Evolutionary conservation across 2,113 vertebrate species (phyloP), one percentile per base, ranked within the genome.

Genomic region (Myodes glareolus): DNA sequence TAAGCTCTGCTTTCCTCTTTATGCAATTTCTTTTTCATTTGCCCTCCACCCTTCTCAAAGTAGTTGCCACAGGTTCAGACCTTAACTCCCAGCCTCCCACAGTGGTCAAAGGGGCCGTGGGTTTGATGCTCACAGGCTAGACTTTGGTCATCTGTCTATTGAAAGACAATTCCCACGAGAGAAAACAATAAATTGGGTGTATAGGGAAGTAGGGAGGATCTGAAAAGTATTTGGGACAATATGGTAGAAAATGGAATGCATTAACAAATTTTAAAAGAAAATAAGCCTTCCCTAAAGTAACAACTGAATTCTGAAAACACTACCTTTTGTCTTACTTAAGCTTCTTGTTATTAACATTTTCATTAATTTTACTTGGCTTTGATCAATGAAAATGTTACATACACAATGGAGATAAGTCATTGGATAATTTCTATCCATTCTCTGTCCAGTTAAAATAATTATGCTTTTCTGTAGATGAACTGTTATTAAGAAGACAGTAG

Each of bases 291-390:
- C 52, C 47, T 52, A 29, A 7, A 93, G 0, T 65, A 80, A 50
- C 9, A 65, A 4, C 3, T 75, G 82, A n/a, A 11, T 45, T 77
- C n/a, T 36, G 33, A 61, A 93, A 96, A 31, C 55, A 58, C 61
- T 55, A 33, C 23, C 80, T 67, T 80, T 58, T 88, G 4, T 73
- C 72, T 93, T 63, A 73, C 39, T 89, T 90, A 76, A 45, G 27
- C 36, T 75, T 96, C 25, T 72, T 61, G 4, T 39, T 76, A 33
- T 50, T 91, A 61, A 88, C 45, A n/a, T 61, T 95, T 85, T 45
- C 45, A 97, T 87, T 12, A 14, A 76, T 86, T 94, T 77, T 42
- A 39, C 72, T 96, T 88, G 72, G 16, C 33, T 95, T 90, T 82
- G 23, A 75, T 85, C n/a, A 89, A 55, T 36, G 27, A 7, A 58